Base-by-base conservation (phyloP, 2,797 vertebrate genomes). In the Pteropus rufus region DNA sequence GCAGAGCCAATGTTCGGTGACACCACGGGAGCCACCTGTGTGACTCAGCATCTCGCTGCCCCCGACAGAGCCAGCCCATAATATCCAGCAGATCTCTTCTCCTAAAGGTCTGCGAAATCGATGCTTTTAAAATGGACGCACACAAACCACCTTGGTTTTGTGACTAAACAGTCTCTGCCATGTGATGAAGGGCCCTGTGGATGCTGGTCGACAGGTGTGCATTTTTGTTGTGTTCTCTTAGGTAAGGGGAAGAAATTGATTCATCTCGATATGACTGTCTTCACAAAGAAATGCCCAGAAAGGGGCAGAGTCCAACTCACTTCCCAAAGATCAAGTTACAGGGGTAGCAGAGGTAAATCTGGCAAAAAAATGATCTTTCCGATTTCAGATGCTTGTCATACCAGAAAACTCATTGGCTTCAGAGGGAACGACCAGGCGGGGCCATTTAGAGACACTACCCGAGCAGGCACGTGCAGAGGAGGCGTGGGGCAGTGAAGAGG, bases 21-120 rank as follows among this genome's bases (percentile, higher is more conserved):
- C 49, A 19, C 36, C 16, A 2, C 5, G 3, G 58, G 52, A 80
- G 14, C 52, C 14, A 0, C 60, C 79, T 85, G 73, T 54, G 88
- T 70, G 36, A 18, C 36, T 34, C 1, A 0, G 44, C 14, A 1
- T 0, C 46, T 49, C 31, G 9, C 60, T 4, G 1, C 1, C 7
- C 18, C 31, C 56, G 2, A 6, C 41, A 49, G 49, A 91, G 11
- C 54, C 7, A 2, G 0, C 4, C 3, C 3, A 14, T 2, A 34
- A 46, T 24, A 23, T 0, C 0, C 4, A 88, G 67, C n/a, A 60
- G 67, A 21, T 39, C 3, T 5, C 76, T 21, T 83, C n/a, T 18
- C 3, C 0, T 44, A 14, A 54, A 54, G 34, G 49, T 87, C 91
- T 91, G 72, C n/a, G 69, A 69, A 62, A 67, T 39, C 1, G 11